Base-by-base conservation (phyloP, 2,113 vertebrate species). In the Neotragus moschatus region DNA sequence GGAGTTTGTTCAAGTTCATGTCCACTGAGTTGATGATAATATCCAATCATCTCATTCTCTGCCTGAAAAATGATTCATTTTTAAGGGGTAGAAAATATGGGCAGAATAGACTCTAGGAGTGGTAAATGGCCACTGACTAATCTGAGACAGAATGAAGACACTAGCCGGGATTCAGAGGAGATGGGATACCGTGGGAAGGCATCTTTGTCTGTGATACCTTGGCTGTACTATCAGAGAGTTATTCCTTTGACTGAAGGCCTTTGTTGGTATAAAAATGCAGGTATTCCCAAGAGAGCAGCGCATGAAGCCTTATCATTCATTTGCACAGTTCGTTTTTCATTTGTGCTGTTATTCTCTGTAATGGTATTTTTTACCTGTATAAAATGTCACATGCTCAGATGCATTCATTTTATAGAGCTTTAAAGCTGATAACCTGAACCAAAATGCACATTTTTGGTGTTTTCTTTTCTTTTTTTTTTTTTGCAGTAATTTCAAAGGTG, bases 401-500 rank as follows among this genome's bases (percentile, higher is more conserved):
- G 21, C 82, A 56, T 96, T 92, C 60, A 61, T 92, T 97, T 98
- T 89, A 81, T 30, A 39, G 84, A 96, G 84, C 45, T 21, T 1
- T 96, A 75, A 90, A 98, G 56, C 70, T 95, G 87, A 87, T 88
- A 89, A 92, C 81, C 43, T 88, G 47, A 94, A 63, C 93, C 90
- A 26, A 94, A 96, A 58, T 88, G 47, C 30, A 53, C 45, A 66
- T 75, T 95, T 90, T 56, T 15, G 73, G 88, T 92, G 39, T 85
- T 94, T 89, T 90, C 25, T 79, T 84, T 53, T 7, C 19, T 55
- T 88, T 88, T 70, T 33, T 70, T 90, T 73, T 90, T 89, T 92
- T 66, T 66, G 60, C 12, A 97, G 45, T 39, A 88, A 80, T 94
- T 98, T 98, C 97, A 45, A 95, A 98, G 87, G 61, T 98, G 95